phyloP scores from a whole-genome alignment of 2,113 vertebrate species.

The Haliaeetus leucogaster region DNA sequence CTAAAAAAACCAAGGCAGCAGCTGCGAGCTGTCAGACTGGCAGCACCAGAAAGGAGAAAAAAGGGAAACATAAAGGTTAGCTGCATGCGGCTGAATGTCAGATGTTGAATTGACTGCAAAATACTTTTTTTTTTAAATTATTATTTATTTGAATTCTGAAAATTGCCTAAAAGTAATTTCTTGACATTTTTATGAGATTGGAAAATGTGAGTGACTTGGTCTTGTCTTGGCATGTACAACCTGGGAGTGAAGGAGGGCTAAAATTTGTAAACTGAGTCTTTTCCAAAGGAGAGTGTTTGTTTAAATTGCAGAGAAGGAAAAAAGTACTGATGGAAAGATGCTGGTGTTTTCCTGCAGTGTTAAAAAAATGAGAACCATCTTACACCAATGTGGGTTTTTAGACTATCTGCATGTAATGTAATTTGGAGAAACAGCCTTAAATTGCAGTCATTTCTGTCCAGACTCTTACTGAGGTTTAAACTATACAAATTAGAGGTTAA shows the following conservation, averaged over 20 bases:
- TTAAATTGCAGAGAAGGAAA: not conserved
- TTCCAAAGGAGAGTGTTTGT: not conserved
- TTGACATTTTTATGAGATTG: not conserved
- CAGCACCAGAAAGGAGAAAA: conserved; percentile 91
- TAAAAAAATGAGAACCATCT: not conserved
- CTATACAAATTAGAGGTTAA: not conserved
- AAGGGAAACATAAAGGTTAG: conserved; percentile 97
- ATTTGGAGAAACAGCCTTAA: not conserved
- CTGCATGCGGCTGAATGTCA: conserved; percentile 51
- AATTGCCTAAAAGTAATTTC: not conserved
- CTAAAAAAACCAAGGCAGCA: conserved; percentile 88
- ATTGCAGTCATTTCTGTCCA: not conserved
- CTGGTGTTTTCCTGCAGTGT: not conserved
- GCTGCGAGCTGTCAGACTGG: conserved; percentile 86
- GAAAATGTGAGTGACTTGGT: not conserved
- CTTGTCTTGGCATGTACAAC: not conserved
- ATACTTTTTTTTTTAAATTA: not conserved
- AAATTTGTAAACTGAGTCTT: not conserved
- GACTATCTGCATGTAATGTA: not conserved
- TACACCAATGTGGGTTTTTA: not conserved
- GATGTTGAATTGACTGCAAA: not conserved
- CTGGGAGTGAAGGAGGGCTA: not conserved
- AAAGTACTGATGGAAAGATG: not conserved
- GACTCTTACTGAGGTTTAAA: not conserved
- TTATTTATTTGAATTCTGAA: not conserved